Evolutionary conservation across 2,888 invertebrate species (phyloP).

Genomic region (Lasioglossum villosulum): DNA sequence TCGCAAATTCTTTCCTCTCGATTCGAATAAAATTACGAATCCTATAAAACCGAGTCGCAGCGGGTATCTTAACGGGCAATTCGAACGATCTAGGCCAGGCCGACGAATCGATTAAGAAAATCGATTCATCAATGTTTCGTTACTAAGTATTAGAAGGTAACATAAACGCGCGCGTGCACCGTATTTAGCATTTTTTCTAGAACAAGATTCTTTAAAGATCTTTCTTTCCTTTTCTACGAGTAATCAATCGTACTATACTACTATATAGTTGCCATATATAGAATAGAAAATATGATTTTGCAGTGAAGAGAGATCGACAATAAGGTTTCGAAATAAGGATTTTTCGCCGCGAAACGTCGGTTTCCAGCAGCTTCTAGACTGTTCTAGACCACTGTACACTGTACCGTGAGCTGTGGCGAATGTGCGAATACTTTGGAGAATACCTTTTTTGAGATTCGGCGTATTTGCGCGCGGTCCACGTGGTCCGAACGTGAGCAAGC

Average conservation of each 20-base stretch:
- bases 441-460: neutral
- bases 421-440: neutral
- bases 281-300: too few species aligned
- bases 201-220: too few species aligned
- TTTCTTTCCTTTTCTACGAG: too few species aligned
- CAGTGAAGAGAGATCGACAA: too few species aligned
- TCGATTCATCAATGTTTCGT: neutral
- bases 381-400: too few species aligned
- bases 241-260: too few species aligned
- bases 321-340: neutral
- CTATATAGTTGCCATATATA: too few species aligned
- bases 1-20: neutral
- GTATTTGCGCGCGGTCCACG: slow-evolving; percentile 37
- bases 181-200: too few species aligned
- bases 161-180: neutral
- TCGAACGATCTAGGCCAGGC: neutral
- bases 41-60: neutral
- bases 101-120: neutral
- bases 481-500: slow-evolving; percentile 38
- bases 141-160: neutral
- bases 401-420: neutral
- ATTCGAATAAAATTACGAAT: slow-evolving; percentile 3
- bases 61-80: too few species aligned
- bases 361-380: neutral
- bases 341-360: neutral